Base-by-base conservation (phyloP, 2,113 vertebrate genomes). In the Quiscalus mexicanus region DNA sequence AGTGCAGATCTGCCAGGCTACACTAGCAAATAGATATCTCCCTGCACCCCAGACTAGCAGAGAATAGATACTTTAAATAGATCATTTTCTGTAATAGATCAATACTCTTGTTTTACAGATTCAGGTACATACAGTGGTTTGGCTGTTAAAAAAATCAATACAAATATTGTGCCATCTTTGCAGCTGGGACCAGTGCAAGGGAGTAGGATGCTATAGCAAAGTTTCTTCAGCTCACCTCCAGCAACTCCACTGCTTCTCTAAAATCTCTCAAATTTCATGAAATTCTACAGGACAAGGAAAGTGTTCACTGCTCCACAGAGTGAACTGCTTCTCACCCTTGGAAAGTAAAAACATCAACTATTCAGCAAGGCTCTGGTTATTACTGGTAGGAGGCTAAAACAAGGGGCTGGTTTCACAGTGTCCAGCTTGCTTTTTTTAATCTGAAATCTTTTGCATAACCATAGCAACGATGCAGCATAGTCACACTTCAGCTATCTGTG, bases 21-120 rank as follows among this genome's bases (percentile, higher is more conserved):
- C 12, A 9, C 24, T 11, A 67, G 35, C 49, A 86, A 88, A 94
- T 35, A 68, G 6, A 37, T 77, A 24, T 39, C 10, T 71, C 28
- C 63, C 35, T 87, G 47, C 47, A 75, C 12, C 27, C 13, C 45
- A 45, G 15, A 45, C 27, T 60, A 70, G 50, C 50, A 90, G 39
- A 91, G 52, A 92, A 77, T 3, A 91, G 42, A 70, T 86, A 64
- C 20, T 78, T 93, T 84, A 88, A 93, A 94, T 74, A 91, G 75
- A 92, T 93, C 4, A 81, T 92, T 90, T 95, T 93, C 85, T 89
- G 81, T 90, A 93, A 92, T 80, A 89, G 82, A 93, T 93, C 87
- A 92, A 90, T 92, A 93, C 52, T 93, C 75, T 56, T 81, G 69
- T 82, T 89, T 96, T 90, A 94, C 76, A 92, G 84, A 73, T 93